These are phyloP conservation scores for Deroplatys truncata DNA, from an alignment of 2,888 invertebrate genomes.

Conservation along the genomic window DNA sequence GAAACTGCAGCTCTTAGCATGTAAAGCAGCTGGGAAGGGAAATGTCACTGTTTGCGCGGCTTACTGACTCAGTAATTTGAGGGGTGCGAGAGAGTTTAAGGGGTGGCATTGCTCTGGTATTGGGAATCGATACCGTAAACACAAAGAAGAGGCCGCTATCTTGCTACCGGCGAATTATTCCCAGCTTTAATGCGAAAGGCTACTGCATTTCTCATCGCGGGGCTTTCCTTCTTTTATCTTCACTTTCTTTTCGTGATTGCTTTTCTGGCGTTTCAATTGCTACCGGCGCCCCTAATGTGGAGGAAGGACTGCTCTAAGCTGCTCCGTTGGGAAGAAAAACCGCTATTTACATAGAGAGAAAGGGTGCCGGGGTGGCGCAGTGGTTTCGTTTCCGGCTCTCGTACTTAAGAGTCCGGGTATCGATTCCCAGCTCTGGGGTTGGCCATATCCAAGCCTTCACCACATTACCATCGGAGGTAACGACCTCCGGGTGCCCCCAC, in stretches of 20 bases:
- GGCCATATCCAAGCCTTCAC: no score
- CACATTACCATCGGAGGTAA: no score
- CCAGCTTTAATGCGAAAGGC: not conserved
- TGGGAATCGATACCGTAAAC: conserved; percentile 19
- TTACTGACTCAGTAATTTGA: conserved; percentile 8
- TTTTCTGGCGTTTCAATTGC: not conserved
- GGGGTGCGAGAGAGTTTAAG: not conserved
- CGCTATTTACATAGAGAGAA: no score
- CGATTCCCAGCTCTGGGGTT: no score
- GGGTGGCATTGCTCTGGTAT: conserved; percentile 10
- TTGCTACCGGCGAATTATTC: not conserved
- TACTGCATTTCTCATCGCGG: not conserved
- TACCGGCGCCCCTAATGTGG: not conserved
- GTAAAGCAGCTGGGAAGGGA: not conserved
- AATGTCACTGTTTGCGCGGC: not conserved
- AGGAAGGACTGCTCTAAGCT: not conserved
- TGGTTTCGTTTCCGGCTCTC: no score
- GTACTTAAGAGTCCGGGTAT: no score
- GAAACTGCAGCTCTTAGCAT: not conserved
- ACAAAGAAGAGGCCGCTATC: not conserved
- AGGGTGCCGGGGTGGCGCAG: no score
- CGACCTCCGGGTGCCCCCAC: no score
- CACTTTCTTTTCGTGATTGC: not conserved
- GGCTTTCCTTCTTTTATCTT: not conserved
- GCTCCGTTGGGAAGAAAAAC: no score